Base-by-base conservation (phyloP, 1,140 invertebrate genomes). In the Drosophila ficusphila region DNA sequence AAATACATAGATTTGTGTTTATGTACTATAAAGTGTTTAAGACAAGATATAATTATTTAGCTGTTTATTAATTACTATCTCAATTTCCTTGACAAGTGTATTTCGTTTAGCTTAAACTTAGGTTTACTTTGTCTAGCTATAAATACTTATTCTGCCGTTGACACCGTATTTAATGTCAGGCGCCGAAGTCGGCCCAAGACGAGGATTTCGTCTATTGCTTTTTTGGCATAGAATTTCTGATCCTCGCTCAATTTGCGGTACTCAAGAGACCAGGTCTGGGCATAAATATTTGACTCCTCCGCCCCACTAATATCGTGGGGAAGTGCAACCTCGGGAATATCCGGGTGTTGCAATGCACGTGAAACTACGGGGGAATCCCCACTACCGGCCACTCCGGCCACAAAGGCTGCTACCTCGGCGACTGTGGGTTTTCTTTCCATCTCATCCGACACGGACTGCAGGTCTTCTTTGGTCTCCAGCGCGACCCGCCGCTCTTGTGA, bases 201-300 rank as follows among this genome's bases (percentile, higher is more conserved):
- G 46, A 85, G 76, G n/a, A 86, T 85, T 33, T 85, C 79, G 67
- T 85, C 72, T 41, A 86, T 86, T 4, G 81, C 81, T 23, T 73
- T 52, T 54, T 86, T 86, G 31, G 79, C 79, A 42, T 64, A 86
- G 39, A 85, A 86, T 16, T 85, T 72, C 44, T 85, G 79, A 7
- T 85, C 81, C 23, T 86, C 79, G 25, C 53, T 85, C 0, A 86
- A 57, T 7, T 85, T 85, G 11, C 81, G 81, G 38, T 79, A 85
- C 27, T 85, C 79, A 8, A 85, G 54, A 4, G 81, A 76, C 79
- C 79, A 85, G 4, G 76, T 79, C 19, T 85, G 75, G 5, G 79
- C 81, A 33, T 76, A 85, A 14, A 85, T 86, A 2, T 52, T 52
- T 0, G 71, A 72, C 46, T 85, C 81, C 19, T 86, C 71, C 5